Evolutionary conservation across 2,797 vertebrate genomes (phyloP), one percentile per base, ranked within the genome.

Genomic region (Hippoglossus hippoglossus): DNA sequence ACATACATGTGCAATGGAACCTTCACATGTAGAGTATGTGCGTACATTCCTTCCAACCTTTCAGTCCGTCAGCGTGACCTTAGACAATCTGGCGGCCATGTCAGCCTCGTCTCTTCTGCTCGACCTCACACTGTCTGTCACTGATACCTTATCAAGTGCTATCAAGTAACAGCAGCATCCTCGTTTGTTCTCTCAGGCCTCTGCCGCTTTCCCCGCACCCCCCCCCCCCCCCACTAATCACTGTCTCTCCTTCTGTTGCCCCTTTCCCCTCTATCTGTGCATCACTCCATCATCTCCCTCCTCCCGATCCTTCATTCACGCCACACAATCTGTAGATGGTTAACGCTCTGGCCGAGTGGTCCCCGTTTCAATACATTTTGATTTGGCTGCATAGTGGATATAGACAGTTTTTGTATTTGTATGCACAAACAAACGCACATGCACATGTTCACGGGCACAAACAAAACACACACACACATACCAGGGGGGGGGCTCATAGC

Each of bases 131-230:
- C 84, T 83, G 91, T 83, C 83, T 87, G 89, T 86, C 78, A 65
- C 77, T 82, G 88, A 92, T 90, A 93, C 85, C 88, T 84, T 90
- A 93, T 92, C 91, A 88, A 54, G 63, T 77, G 28, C 87, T 91
- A 93, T 93, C 91, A 51, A 81, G 85, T 94, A 83, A 92, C 91
- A 87, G 76, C 90, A 88, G 75, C 68, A 61, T 75, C 78, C 74
- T 68, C 71, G 73, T 86, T 89, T 83, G 82, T 76, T 78, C 81
- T 82, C 74, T 82, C 76, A 78, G 68, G 77, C 74, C 79, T 71
- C 67, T 39, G 28, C 62, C 36, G 5, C 26, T 31, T 16, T 51
- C 13, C 49, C 2, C 58, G 15, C 51, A 34, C n/a, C 49, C 66
- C n/a, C n/a, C 41, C n/a, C 49, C 66, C n/a, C n/a, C 41, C 75